phyloP scores from a whole-genome alignment of 2,113 vertebrate species.

The Mungos mungo region DNA sequence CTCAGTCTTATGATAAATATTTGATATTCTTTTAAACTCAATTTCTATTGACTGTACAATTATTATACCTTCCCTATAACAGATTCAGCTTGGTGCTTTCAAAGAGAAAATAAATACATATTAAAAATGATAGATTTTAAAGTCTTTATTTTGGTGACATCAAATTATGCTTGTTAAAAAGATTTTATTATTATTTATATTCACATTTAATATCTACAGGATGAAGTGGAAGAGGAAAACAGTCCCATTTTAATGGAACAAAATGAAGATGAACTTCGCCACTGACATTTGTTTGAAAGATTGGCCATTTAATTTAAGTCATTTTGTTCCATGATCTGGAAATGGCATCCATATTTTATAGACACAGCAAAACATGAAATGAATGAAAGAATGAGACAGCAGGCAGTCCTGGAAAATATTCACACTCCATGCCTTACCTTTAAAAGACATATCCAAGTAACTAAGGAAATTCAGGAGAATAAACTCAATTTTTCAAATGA shows the following conservation, averaged over 20 bases:
- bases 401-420: not conserved
- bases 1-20: not conserved
- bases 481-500: not conserved
- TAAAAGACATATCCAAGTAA: not conserved
- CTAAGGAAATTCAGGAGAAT: not conserved
- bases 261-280: not conserved
- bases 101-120: not conserved
- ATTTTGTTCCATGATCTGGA: not conserved
- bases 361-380: not conserved
- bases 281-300: not conserved
- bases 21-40: not conserved
- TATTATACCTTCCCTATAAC: not conserved
- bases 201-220: not conserved
- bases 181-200: conserved; percentile 3
- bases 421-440: not conserved
- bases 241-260: not conserved
- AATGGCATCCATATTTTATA: not conserved
- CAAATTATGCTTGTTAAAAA: not conserved
- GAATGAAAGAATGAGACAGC: not conserved
- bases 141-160: not conserved
- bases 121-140: not conserved
- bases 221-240: not conserved
- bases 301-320: not conserved
- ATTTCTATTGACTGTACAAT: not conserved
- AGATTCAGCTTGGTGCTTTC: not conserved